phyloP scores from a whole-genome alignment of 2,888 invertebrate genomes.

The Zaprionus bogoriensis region DNA sequence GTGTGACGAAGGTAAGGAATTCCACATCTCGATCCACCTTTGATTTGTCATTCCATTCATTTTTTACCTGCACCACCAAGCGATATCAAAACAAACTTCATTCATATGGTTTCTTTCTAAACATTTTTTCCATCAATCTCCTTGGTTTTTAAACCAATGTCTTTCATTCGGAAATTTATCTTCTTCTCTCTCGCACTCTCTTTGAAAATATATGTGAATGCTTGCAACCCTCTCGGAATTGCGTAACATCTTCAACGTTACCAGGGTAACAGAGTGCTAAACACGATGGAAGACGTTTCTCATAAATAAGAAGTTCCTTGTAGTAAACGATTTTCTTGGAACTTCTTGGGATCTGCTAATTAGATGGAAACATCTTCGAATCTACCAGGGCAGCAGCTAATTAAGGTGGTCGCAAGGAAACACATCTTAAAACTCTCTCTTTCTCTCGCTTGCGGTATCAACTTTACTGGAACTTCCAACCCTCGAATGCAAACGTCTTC shows the following conservation, averaged over 20 bases:
- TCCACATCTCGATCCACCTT: neutral
- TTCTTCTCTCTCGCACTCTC: neutral
- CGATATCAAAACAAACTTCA: no score
- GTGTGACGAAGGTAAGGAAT: neutral
- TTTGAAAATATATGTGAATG: neutral
- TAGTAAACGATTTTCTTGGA: neutral
- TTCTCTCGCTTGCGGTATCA: neutral
- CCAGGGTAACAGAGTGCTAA: neutral
- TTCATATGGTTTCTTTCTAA: neutral
- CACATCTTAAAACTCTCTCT: neutral
- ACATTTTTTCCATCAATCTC: no score
- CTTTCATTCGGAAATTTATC: no score
- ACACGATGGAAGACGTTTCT: neutral
- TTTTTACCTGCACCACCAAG: slow-evolving; percentile 8
- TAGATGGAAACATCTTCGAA: slow-evolving; percentile 40
- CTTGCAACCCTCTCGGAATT: neutral
- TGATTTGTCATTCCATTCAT: neutral
- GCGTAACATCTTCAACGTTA: neutral
- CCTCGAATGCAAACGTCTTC: neutral
- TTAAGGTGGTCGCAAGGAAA: neutral
- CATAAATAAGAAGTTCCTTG: neutral
- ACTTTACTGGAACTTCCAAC: neutral
- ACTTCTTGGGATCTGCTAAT: neutral
- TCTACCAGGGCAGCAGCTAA: slow-evolving; percentile 47
- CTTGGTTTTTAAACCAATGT: no score